Percentiles rank a stretch among this genome's conserved stretches.
Conservation (phyloP, 1,140 invertebrate genomes). For the Drosophila sturtevanti region DNA sequence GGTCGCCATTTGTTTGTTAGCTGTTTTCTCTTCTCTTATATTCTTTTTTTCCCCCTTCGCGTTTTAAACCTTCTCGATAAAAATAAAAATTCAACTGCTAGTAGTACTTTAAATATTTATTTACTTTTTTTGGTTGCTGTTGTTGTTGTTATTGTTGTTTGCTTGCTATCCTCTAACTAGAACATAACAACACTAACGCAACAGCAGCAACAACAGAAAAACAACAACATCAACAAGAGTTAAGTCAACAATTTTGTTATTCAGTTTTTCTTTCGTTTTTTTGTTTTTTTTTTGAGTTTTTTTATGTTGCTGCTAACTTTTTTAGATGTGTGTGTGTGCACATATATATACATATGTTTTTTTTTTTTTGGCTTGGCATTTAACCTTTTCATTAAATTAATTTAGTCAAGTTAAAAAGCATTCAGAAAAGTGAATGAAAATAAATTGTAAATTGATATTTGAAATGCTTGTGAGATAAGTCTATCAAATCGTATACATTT, state of each 20-base stretch:
- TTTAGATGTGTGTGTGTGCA: constrained; percentile 14
- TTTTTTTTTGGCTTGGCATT: constrained; percentile 27
- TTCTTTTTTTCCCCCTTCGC: background rate
- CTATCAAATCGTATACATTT: background rate
- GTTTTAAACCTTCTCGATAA: background rate
- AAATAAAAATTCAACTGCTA: constrained; percentile 9
- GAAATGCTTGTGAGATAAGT: background rate
- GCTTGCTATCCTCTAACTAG: background rate
- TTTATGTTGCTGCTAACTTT: constrained; percentile 25
- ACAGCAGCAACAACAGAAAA: background rate
- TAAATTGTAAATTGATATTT: background rate
- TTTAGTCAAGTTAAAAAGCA: background rate
- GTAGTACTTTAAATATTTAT: constrained; percentile 64
- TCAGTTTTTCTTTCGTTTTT: background rate
- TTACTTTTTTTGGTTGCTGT: constrained; percentile 30
- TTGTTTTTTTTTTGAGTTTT: constrained; percentile 25
- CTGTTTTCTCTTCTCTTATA: background rate
- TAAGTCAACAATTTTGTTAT: constrained; percentile 45
- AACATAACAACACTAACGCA: constrained; percentile 31
- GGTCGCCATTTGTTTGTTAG: background rate
- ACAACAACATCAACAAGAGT: constrained; percentile 10
- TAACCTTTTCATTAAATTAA: constrained; percentile 13
- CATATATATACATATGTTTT: constrained; percentile 17
- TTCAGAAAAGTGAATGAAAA: constrained; percentile 3
- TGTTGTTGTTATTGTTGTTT: background rate